Evolutionary conservation across 2,113 vertebrate genomes (phyloP), one percentile per base, ranked within the genome.

Genomic region (Ibidorhyncha struthersii): DNA sequence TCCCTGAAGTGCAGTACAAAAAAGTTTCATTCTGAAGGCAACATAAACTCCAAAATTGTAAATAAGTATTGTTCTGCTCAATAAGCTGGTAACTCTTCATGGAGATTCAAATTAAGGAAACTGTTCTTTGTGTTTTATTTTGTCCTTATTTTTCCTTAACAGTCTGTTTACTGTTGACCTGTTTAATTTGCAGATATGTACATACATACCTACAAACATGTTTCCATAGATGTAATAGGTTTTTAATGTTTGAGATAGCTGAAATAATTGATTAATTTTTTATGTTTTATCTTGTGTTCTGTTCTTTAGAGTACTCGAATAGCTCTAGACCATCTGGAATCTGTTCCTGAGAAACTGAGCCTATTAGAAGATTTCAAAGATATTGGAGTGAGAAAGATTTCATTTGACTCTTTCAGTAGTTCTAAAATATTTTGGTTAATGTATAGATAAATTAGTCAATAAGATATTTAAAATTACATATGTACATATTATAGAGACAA

Each of bases 271-370:
- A 90, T 93, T 53, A 2, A 36, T 72, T 86, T 97, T 97, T 95
- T 70, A 72, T 96, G 30, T 47, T 96, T 93, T 86, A 67, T 96
- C 62, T 94, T 96, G 40, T 94, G 32, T 96, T 98, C 91, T 98
- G 41, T 96, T 95, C 92, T 89, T 55, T 96, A 99, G 99, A 99
- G 98, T 98, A 99, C 99, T 53, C 98, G 91, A 96, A 91, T 98
- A 94, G 99, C 99, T 76, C 89, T 99, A 97, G 98, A 99, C 88
- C 99, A 99, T 98, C 97, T 99, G 98, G 99, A 99, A 90, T 99
- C 99, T 67, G 98, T 99, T 90, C 99, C 99, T 90, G 99, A 99
- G 95, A 99, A 99, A 95, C 97, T 98, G 52, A 98, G 96, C 97
- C 97, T 99, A 30, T 97, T 99, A 86, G 99, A 99, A 89, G 98